Conservation (phyloP, 2,797 vertebrate species). For the Pelochelys cantorii region DNA sequence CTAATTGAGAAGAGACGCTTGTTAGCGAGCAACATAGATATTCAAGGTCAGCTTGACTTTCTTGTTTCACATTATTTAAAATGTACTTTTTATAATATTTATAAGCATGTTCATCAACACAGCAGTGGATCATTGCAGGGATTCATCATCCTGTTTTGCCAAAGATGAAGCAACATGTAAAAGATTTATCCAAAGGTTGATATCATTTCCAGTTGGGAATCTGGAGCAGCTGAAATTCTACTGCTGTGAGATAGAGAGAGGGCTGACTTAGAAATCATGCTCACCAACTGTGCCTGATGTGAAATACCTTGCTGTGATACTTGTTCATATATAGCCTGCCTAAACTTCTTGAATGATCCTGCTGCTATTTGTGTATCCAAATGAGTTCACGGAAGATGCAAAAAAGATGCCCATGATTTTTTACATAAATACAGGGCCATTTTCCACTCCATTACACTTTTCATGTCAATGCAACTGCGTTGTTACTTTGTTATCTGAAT, state of each 20-base stretch:
- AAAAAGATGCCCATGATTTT: not conserved
- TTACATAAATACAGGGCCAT: not conserved
- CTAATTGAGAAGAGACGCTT: conserved; percentile 28
- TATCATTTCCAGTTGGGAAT: conserved; percentile 43
- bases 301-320: conserved; percentile 26
- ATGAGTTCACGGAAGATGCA: not conserved
- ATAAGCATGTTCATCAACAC: conserved; percentile 45
- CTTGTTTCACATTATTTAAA: conserved; percentile 41
- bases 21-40: conserved; percentile 6
- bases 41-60: conserved; percentile 31
- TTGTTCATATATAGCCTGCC: conserved; percentile 23
- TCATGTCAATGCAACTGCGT: not conserved
- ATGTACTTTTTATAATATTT: conserved; percentile 42
- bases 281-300: not conserved
- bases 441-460: not conserved
- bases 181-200: conserved; percentile 46
- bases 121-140: conserved; percentile 16
- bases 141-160: conserved; percentile 32
- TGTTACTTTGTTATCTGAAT: not conserved
- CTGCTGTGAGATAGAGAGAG: conserved; percentile 21
- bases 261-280: conserved; percentile 21
- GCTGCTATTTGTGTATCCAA: not conserved
- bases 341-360: conserved; percentile 26
- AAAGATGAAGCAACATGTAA: conserved; percentile 35
- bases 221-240: conserved; percentile 62